These are phyloP conservation scores for Reticulitermes speratus DNA, from an alignment of 1,140 invertebrate species.

Conservation along the genomic window DNA sequence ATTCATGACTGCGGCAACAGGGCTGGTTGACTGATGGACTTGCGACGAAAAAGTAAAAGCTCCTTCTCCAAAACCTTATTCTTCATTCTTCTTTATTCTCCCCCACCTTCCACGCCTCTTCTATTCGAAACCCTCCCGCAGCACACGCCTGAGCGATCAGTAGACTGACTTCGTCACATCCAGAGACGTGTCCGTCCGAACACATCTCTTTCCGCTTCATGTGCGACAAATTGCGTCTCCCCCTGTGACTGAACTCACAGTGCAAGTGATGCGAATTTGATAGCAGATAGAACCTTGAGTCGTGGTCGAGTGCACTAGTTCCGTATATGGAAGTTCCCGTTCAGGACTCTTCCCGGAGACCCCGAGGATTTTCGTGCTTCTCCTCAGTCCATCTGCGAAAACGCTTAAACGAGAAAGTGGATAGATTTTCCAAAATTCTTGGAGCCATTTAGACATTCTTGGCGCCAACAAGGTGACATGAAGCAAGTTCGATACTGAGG, in stretches of 20 bases:
- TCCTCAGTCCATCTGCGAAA: no score
- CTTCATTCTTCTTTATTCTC: no score
- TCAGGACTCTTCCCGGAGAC: no score
- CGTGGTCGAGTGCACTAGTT: no score
- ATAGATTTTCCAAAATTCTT: no score
- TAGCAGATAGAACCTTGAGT: background rate
- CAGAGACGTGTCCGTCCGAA: background rate
- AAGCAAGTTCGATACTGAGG: no score
- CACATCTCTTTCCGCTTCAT: constrained; percentile 9
- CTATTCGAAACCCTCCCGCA: background rate
- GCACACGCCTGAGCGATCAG: background rate
- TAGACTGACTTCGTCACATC: constrained; percentile 7
- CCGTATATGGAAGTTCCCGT: no score
- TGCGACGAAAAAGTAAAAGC: background rate
- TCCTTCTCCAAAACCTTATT: background rate
- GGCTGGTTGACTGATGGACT: background rate
- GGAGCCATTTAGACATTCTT: no score
- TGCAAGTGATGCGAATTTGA: background rate
- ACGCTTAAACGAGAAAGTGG: no score
- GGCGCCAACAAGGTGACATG: no score
- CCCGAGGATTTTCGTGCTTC: no score
- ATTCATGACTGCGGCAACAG: background rate
- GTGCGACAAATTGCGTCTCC: background rate
- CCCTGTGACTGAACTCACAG: background rate
- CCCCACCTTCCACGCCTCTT: background rate